Percentiles rank a stretch among this genome's conserved stretches.
These are phyloP conservation scores for Pogonocichla stellata DNA, from an alignment of 2,113 vertebrate species.

Conservation along the genomic window DNA sequence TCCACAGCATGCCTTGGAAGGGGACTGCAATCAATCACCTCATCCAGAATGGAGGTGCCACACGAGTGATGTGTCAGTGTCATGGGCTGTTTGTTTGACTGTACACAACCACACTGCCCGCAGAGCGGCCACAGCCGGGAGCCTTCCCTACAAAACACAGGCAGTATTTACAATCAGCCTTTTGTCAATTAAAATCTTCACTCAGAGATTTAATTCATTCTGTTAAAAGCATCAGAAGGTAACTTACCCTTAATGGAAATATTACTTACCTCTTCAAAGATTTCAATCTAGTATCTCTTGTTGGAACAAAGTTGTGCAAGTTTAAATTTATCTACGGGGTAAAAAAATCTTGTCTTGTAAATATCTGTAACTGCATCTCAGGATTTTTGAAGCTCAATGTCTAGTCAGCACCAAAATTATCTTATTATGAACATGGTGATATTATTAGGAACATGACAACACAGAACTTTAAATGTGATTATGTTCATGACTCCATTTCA, in stretches of 20 bases:
- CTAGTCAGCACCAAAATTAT: not conserved
- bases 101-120: not conserved
- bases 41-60: not conserved
- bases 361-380: not conserved
- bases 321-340: not conserved
- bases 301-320: not conserved
- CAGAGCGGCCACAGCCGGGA: not conserved
- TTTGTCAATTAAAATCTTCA: not conserved
- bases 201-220: not conserved
- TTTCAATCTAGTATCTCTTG: not conserved
- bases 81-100: not conserved
- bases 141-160: not conserved
- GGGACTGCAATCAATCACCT: not conserved
- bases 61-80: not conserved
- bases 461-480: not conserved
- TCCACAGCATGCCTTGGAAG: not conserved
- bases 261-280: not conserved
- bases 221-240: not conserved
- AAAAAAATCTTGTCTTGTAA: not conserved
- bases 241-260: not conserved
- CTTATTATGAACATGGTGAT: not conserved
- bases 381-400: not conserved
- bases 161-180: not conserved
- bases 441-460: not conserved
- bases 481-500: not conserved